Evolutionary conservation across 2,113 vertebrate species (phyloP), one percentile per base, ranked within the genome.

Genomic region (Dunckerocampus dactyliophorus): DNA sequence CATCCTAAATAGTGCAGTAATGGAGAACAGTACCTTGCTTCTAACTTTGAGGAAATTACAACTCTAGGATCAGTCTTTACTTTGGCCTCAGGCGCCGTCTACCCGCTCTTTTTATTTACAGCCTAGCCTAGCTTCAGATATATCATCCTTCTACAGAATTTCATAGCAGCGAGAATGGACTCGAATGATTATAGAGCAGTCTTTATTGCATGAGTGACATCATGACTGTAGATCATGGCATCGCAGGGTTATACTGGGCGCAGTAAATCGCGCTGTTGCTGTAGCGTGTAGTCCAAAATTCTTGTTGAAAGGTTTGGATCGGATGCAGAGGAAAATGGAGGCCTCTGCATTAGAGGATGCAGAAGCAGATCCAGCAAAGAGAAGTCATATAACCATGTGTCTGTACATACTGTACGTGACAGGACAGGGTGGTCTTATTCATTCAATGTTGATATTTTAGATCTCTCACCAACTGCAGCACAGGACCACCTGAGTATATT

Each of bases 181-280:
- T 71, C 47, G 65, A 62, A 72, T 84, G 75, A 85, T 83, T 79
- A 87, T 46, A 85, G 82, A 72, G 54, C 74, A 52, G 59, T 24
- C 63, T 60, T 71, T 69, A 75, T 49, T 69, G 71, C 82, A 49
- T 59, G 67, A 74, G 79, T 86, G 83, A 84, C 77, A 81, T 87
- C 85, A 86, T 58, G 62, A 63, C 59, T 60, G 64, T 63, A 77
- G 78, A 74, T 85, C 79, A 69, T 55, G 58, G 63, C 77, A 74
- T 59, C n/a, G 24, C 48, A 62, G 50, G 69, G 47, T 66, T 76
- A 28, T 49, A 45, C 69, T 20, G 58, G 6, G 20, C 0, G 16
- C 70, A 57, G 61, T 80, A 76, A 76, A 83, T 80, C 59, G 71
- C 53, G 43, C 21, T 10, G 77, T 55, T 70, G 71, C 70, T 63